phyloP scores from a whole-genome alignment of 2,797 vertebrate species.

The Falco biarmicus region DNA sequence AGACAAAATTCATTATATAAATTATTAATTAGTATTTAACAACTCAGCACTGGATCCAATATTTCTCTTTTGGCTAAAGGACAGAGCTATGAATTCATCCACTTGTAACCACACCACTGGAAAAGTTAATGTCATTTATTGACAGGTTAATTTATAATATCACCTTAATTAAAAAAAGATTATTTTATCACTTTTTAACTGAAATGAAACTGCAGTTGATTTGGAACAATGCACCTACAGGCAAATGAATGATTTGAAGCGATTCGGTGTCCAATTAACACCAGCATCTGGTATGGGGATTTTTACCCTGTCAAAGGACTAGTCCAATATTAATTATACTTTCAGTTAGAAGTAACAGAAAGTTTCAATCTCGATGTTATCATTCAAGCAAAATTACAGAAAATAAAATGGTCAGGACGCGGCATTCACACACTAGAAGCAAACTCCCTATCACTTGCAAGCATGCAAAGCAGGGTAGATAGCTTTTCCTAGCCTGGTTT shows the following conservation, averaged over 20 bases:
- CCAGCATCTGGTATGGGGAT: background rate
- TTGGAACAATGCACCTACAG: background rate
- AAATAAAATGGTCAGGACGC: background rate
- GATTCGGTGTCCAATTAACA: constrained; percentile 3
- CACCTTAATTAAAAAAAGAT: constrained; percentile 44
- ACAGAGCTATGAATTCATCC: background rate
- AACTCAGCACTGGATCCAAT: background rate
- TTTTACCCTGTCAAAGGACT: background rate
- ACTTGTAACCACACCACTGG: background rate
- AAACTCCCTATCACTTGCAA: background rate
- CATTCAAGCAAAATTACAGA: background rate
- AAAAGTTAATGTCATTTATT: constrained; percentile 43
- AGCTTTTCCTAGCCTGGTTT: background rate
- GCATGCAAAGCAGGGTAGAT: background rate
- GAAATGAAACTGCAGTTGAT: constrained; percentile 9
- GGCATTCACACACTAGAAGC: background rate
- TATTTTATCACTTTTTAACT: constrained; percentile 22
- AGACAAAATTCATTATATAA: constrained; percentile 43
- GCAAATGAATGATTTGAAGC: constrained; percentile 23
- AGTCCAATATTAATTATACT: background rate
- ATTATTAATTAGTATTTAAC: constrained; percentile 49
- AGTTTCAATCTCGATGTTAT: background rate
- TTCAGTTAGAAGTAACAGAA: background rate
- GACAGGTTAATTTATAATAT: constrained; percentile 44
- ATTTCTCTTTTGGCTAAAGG: constrained; percentile 33